These are phyloP conservation scores for Antheraea yamamai DNA, from an alignment of 2,888 invertebrate genomes.

Conservation along the genomic window DNA sequence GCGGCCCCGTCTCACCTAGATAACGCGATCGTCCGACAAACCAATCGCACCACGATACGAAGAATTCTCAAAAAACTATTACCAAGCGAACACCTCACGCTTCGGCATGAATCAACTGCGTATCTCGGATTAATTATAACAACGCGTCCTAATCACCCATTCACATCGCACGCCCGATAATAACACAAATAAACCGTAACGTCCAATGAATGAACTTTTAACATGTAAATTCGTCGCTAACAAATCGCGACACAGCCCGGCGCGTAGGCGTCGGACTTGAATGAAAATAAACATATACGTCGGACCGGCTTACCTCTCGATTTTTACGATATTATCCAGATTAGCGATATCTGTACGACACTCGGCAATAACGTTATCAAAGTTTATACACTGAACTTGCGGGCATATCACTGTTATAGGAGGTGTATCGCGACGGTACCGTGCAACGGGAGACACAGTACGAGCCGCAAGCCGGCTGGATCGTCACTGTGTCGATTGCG, in stretches of 20 bases:
- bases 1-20: constrained; percentile 71
- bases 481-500: constrained; percentile 54
- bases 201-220: constrained; percentile 76
- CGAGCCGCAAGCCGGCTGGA: constrained; percentile 55
- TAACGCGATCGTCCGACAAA: constrained; percentile 58
- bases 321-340: constrained; percentile 78
- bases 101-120: constrained; percentile 52
- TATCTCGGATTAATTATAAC: constrained; percentile 45
- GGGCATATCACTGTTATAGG: constrained; percentile 64
- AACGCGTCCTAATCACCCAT: constrained; percentile 66
- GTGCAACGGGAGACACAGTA: constrained; percentile 47
- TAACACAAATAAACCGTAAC: constrained; percentile 73
- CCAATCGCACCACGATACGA: constrained; percentile 38
- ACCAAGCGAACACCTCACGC: constrained; percentile 34
- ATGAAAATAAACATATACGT: constrained; percentile 74
- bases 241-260: constrained; percentile 75
- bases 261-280: constrained; percentile 75
- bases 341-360: constrained; percentile 71
- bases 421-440: constrained; percentile 47
- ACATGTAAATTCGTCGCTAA: constrained; percentile 79
- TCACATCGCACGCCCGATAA: constrained; percentile 73
- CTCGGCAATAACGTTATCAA: constrained; percentile 54
- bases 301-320: constrained; percentile 69
- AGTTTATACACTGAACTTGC: constrained; percentile 63
- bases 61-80: constrained; percentile 38